Percentiles rank a stretch among this genome's conserved stretches.
phyloP scores from a whole-genome alignment of 2,113 vertebrate species.

The Oncorhynchus tshawytscha region DNA sequence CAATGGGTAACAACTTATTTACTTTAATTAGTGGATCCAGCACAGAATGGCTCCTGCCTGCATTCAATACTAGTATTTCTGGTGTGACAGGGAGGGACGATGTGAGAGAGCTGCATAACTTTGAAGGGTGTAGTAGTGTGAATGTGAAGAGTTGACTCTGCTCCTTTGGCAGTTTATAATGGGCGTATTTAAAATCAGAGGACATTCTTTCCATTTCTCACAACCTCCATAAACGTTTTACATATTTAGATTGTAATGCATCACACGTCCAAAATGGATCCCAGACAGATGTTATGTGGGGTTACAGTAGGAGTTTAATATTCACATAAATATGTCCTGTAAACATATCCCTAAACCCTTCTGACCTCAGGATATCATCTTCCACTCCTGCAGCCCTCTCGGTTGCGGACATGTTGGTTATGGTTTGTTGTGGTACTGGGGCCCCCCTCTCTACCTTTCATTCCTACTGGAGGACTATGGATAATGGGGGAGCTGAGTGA shows the following conservation, averaged over 20 bases:
- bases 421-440: background rate
- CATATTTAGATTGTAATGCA: constrained; percentile 12
- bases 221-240: constrained; percentile 12
- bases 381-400: background rate
- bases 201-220: background rate
- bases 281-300: constrained; percentile 13
- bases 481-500: background rate
- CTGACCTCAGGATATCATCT: background rate
- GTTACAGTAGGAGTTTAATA: constrained; percentile 13
- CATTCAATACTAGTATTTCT: background rate
- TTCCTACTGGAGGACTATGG: background rate
- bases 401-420: too few relatives aligned
- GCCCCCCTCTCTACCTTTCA: background rate
- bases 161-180: background rate
- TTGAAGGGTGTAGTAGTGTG: constrained; percentile 17
- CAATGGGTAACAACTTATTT: background rate
- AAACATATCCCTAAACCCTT: background rate
- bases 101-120: constrained; percentile 24
- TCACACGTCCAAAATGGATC: background rate
- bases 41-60: background rate
- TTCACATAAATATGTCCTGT: background rate
- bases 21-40: background rate
- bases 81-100: background rate
- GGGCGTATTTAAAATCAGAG: background rate
- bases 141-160: background rate